Conservation (phyloP, 2,888 invertebrate genomes). For the Mactromeris polynyma region DNA sequence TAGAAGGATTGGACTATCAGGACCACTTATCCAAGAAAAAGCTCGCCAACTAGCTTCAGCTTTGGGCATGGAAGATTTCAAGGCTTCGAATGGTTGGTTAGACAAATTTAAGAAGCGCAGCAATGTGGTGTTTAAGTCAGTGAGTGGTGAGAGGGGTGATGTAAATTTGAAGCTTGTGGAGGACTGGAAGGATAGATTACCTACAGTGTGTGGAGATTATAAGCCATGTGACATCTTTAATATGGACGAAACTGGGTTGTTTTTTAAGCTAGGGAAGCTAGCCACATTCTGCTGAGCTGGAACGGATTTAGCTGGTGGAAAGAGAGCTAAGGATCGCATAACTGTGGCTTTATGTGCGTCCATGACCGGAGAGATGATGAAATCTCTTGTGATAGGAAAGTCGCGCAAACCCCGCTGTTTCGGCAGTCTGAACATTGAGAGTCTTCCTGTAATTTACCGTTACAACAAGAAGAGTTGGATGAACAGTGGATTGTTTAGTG, state of each 20-base stretch:
- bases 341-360: conserved; percentile 37
- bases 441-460: conserved; percentile 45
- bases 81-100: conserved; percentile 11
- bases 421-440: conserved; percentile 11
- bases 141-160: not conserved
- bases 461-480: conserved; percentile 56
- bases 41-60: not conserved
- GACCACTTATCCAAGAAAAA: conserved; percentile 16
- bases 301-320: conserved; percentile 11
- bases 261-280: too few species aligned
- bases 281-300: not conserved
- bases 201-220: not conserved
- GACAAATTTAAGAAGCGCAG: too few species aligned
- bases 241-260: not conserved
- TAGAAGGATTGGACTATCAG: not conserved
- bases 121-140: too few species aligned
- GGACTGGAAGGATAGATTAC: not conserved
- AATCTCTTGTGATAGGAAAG: conserved; percentile 55
- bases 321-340: conserved; percentile 37
- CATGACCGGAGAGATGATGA: conserved; percentile 42
- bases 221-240: not conserved
- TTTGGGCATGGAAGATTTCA: not conserved
- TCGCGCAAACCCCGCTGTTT: conserved; percentile 52
- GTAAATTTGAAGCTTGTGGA: not conserved
- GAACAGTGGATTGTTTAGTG: conserved; percentile 40